These are phyloP conservation scores for Heliothis virescens DNA, from an alignment of 1,140 invertebrate genomes.

Conservation along the genomic window DNA sequence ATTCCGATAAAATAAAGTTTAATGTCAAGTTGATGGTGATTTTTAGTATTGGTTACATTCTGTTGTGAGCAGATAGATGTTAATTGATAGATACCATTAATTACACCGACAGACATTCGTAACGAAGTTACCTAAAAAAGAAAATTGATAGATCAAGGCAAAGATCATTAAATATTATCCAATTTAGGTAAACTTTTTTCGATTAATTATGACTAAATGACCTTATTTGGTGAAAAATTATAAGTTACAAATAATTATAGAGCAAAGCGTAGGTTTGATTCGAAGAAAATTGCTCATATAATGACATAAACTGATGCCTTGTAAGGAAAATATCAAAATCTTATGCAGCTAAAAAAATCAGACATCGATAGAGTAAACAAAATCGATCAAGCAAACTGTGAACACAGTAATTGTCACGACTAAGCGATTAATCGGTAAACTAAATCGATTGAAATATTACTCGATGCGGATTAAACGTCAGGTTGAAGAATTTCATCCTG, in stretches of 20 bases:
- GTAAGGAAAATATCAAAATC: neutral
- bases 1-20: neutral
- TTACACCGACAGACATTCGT: too few relatives aligned
- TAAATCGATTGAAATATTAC: constrained; percentile 42
- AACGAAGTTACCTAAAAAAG: neutral
- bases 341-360: neutral
- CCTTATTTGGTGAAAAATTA: neutral
- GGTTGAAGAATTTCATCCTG: constrained; percentile 41
- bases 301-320: neutral
- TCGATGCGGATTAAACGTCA: constrained; percentile 37
- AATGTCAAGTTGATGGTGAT: neutral
- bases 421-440: constrained; percentile 17
- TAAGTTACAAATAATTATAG: neutral
- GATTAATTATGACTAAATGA: neutral
- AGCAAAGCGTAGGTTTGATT: neutral
- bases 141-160: neutral
- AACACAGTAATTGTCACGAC: constrained; percentile 9
- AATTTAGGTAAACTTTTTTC: neutral
- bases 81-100: too few relatives aligned
- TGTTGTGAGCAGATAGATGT: too few relatives aligned
- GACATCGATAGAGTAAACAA: neutral
- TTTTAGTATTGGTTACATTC: neutral
- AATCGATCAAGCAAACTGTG: neutral
- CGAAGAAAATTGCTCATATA: neutral
- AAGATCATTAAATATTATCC: neutral